phyloP scores from a whole-genome alignment of 2,888 invertebrate genomes.

The Brachylomia viminalis region DNA sequence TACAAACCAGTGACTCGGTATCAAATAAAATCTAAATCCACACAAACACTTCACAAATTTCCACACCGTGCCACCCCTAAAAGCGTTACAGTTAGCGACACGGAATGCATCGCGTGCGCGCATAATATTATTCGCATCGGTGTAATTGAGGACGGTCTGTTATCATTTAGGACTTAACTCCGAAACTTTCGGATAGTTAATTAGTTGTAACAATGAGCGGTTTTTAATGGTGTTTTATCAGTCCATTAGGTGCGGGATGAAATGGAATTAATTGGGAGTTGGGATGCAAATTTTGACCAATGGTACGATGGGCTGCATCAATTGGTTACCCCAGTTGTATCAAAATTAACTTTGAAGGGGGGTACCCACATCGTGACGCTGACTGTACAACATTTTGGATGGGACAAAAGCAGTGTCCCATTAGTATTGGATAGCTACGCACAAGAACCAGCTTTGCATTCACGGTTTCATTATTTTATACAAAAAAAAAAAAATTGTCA shows the following conservation, averaged over 20 bases:
- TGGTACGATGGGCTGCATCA: too few relatives aligned
- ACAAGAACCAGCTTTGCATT: neutral
- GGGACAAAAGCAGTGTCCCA: neutral
- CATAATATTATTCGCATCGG: constrained; percentile 51
- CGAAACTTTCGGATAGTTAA: constrained; percentile 53
- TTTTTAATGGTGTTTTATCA: constrained; percentile 50
- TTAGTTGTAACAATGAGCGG: constrained; percentile 48
- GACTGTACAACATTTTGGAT: neutral
- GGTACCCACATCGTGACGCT: too few relatives aligned
- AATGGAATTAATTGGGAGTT: constrained; percentile 42
- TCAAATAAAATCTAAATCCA: too few relatives aligned
- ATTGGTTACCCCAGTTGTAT: too few relatives aligned
- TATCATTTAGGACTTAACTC: constrained; percentile 60
- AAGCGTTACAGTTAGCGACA: constrained; percentile 66
- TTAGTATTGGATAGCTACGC: too few relatives aligned
- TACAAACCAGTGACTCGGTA: too few relatives aligned
- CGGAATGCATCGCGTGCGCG: constrained; percentile 68
- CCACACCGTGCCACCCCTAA: constrained; percentile 45
- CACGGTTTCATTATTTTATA: too few relatives aligned
- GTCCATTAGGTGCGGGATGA: constrained; percentile 49
- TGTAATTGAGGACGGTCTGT: constrained; percentile 63
- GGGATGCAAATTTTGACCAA: constrained; percentile 34
- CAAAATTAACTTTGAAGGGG: too few relatives aligned
- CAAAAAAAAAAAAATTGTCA: too few relatives aligned
- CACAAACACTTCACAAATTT: neutral